These are phyloP conservation scores for Arctopsyche grandis DNA, from an alignment of 1,140 invertebrate species.

Conservation along the genomic window DNA sequence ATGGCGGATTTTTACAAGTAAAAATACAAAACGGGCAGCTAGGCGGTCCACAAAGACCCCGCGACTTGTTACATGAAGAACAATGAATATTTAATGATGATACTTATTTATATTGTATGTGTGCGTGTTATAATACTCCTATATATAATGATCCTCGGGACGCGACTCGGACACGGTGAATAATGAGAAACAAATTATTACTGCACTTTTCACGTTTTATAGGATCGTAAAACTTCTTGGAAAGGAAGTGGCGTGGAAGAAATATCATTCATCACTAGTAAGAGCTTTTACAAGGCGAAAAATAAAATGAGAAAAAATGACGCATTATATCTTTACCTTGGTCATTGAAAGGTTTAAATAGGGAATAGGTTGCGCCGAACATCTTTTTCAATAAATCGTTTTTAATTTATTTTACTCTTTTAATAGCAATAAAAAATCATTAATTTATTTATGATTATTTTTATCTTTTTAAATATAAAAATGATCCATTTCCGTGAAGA, in stretches of 20 bases:
- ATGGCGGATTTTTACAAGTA: neutral
- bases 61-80: constrained; percentile 29
- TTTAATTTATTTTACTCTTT: too few species aligned
- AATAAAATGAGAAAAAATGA: neutral
- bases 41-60: neutral
- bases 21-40: neutral
- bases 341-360: neutral
- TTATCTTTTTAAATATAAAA: too few species aligned
- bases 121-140: neutral
- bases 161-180: constrained; percentile 33
- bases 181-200: constrained; percentile 54
- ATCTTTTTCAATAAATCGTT: neutral
- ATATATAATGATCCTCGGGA: too few species aligned
- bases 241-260: constrained; percentile 37
- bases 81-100: constrained; percentile 50
- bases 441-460: too few species aligned
- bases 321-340: too few species aligned
- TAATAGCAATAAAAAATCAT: too few species aligned
- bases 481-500: too few species aligned
- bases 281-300: neutral
- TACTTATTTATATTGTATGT: constrained; percentile 34
- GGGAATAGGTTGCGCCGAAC: neutral
- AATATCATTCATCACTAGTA: neutral
- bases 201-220: constrained; percentile 51
- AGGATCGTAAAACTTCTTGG: constrained; percentile 42